These are phyloP conservation scores for Ariolimax columbianus DNA, from an alignment of 2,888 invertebrate species.

Conservation along the genomic window DNA sequence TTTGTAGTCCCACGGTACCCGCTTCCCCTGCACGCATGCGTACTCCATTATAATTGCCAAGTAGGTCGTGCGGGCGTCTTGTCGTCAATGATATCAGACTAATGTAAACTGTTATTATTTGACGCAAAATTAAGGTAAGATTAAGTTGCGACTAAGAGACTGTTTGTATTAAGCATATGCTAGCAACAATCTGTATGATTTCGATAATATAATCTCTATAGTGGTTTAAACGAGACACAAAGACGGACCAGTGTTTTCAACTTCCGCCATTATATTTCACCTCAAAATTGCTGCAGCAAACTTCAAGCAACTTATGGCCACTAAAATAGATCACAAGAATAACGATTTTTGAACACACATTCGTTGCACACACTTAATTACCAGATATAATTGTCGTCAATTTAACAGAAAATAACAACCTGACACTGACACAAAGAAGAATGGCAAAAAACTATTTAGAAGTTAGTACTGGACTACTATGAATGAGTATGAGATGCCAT, in stretches of 20 bases:
- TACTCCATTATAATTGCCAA: conserved; percentile 27
- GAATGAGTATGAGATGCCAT: no score
- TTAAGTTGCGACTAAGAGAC: no score
- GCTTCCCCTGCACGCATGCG: conserved; percentile 27
- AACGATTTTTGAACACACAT: no score
- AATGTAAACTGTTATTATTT: background rate
- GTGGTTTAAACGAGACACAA: background rate
- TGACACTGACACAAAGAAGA: no score
- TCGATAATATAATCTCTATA: background rate
- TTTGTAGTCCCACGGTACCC: background rate
- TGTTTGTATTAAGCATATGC: background rate
- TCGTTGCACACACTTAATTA: no score
- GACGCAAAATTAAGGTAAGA: background rate
- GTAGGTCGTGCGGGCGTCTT: conserved; percentile 43
- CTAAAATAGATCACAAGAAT: no score
- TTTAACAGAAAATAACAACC: no score
- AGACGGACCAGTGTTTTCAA: conserved; percentile 1
- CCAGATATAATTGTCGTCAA: no score
- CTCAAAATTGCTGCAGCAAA: no score
- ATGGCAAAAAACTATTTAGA: no score
- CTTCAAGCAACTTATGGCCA: no score
- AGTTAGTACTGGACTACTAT: no score
- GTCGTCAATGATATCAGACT: background rate
- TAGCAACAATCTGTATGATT: background rate
- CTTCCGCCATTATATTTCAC: conserved; percentile 24